These are phyloP conservation scores for Meliscaeva auricollis DNA, from an alignment of 2,888 invertebrate species.

Conservation along the genomic window DNA sequence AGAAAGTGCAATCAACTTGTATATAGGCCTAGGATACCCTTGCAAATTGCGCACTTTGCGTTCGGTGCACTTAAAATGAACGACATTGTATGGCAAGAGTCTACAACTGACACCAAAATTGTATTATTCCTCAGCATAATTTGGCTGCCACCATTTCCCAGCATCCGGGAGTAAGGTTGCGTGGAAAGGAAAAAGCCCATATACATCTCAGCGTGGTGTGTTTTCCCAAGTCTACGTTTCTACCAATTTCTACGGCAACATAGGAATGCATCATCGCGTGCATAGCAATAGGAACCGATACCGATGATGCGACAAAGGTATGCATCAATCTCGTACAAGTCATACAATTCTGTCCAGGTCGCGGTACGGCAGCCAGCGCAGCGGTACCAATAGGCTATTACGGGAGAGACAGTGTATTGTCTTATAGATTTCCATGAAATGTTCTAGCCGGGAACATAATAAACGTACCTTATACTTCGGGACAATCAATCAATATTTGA, in stretches of 20 bases:
- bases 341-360: slow-evolving; percentile 45
- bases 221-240: slow-evolving; percentile 31
- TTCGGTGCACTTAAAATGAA: slow-evolving; percentile 56
- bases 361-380: slow-evolving; percentile 26
- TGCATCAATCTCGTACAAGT: slow-evolving; percentile 70
- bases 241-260: background rate
- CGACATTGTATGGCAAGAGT: slow-evolving; percentile 49
- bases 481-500: slow-evolving; percentile 64
- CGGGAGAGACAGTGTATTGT: slow-evolving; percentile 34
- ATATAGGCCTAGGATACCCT: slow-evolving; percentile 36
- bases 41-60: slow-evolving; percentile 38
- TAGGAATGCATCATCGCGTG: slow-evolving; percentile 62
- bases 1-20: slow-evolving; percentile 51
- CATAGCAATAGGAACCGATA: slow-evolving; percentile 39
- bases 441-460: slow-evolving; percentile 27
- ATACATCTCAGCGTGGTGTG: slow-evolving; percentile 44
- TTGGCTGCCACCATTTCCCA: slow-evolving; percentile 17
- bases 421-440: slow-evolving; percentile 43
- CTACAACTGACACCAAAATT: slow-evolving; percentile 47
- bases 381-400: slow-evolving; percentile 4
- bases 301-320: slow-evolving; percentile 65
- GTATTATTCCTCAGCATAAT: slow-evolving; percentile 45
- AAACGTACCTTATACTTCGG: background rate
- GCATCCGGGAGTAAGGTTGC: background rate
- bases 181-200: slow-evolving; percentile 35